Evolutionary conservation across 2,888 invertebrate genomes (phyloP).

Genomic region (Teleogryllus oceanicus): DNA sequence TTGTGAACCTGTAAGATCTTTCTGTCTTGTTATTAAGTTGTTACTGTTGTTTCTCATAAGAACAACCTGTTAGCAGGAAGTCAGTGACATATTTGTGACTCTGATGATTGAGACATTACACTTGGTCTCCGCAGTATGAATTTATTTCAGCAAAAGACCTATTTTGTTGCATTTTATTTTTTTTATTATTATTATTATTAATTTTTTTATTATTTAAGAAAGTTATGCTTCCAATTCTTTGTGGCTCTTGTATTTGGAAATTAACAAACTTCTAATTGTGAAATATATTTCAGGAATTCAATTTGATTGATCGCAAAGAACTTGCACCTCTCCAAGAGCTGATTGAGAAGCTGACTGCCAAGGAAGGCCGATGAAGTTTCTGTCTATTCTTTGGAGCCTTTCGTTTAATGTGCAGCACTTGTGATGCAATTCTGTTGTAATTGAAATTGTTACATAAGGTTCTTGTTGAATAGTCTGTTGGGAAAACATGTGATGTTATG

Average conservation of each 20-base stretch:
- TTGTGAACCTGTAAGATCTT: no score
- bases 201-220: no score
- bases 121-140: no score
- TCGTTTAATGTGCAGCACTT: neutral
- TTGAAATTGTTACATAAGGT: conserved; percentile 18
- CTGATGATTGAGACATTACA: no score
- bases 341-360: conserved; percentile 91
- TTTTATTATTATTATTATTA: no score
- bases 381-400: neutral
- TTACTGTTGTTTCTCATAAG: no score
- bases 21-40: no score
- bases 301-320: conserved; percentile 92
- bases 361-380: conserved; percentile 73
- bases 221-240: neutral
- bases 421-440: conserved; percentile 18
- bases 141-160: no score
- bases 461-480: conserved; percentile 18
- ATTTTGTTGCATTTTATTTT: no score
- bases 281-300: conserved; percentile 77
- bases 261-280: neutral
- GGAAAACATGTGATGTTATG: neutral
- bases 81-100: no score
- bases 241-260: conserved; percentile 21
- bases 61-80: no score
- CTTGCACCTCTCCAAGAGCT: conserved; percentile 95